Conservation (phyloP, 2,888 invertebrate species). For the Orchesellides sinensis region DNA sequence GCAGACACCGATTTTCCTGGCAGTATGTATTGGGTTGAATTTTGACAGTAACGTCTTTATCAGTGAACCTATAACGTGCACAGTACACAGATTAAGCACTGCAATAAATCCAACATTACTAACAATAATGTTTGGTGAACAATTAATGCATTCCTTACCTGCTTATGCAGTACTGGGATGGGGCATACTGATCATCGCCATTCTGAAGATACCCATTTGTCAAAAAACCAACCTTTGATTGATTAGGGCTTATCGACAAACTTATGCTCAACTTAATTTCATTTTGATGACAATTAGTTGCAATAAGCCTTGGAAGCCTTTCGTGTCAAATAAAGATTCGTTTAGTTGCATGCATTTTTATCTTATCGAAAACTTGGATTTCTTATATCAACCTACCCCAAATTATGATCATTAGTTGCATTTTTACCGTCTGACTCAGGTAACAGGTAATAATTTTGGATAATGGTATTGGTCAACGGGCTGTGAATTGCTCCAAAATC, state of each 20-base stretch:
- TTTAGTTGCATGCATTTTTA: too few species aligned
- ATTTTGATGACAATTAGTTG: slow-evolving; percentile 16
- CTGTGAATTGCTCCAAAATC: too few species aligned
- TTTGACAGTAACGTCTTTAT: not conserved
- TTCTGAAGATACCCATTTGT: slow-evolving; percentile 19
- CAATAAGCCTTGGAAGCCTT: too few species aligned
- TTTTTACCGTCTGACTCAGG: too few species aligned
- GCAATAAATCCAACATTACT: too few species aligned
- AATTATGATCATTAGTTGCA: too few species aligned
- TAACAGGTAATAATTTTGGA: too few species aligned
- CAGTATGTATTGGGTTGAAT: not conserved
- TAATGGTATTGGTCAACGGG: too few species aligned
- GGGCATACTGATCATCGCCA: slow-evolving; percentile 15
- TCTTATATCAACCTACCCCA: too few species aligned
- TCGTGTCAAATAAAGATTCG: too few species aligned
- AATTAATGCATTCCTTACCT: not conserved
- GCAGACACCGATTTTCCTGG: slow-evolving; percentile 41
- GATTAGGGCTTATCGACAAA: slow-evolving; percentile 40
- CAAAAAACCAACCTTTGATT: not conserved
- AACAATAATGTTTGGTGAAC: not conserved
- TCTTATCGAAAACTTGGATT: too few species aligned
- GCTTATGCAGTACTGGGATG: slow-evolving; percentile 32
- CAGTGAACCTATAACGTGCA: not conserved
- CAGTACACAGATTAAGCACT: not conserved
- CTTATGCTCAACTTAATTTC: not conserved